Conservation (phyloP, 1,140 invertebrate species). For the Polypedilum vanderplanki region DNA sequence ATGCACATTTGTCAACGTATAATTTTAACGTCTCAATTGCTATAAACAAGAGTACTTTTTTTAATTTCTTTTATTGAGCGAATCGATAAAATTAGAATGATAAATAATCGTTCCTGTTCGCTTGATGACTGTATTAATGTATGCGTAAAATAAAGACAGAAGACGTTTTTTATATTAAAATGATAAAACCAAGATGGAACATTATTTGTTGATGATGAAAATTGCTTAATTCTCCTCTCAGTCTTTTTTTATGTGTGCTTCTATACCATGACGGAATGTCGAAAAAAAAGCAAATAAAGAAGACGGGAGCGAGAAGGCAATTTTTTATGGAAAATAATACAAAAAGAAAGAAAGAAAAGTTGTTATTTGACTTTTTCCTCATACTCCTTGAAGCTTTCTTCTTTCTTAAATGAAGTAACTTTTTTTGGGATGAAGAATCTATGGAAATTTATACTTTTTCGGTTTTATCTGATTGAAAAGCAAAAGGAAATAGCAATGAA, state of each 20-base stretch:
- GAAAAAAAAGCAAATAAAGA: constrained; percentile 9
- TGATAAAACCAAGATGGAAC: background rate
- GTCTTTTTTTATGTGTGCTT: too few relatives aligned
- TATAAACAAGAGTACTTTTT: background rate
- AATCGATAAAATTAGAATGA: background rate
- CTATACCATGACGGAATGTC: background rate
- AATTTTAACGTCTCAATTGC: background rate
- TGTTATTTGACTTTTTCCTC: background rate
- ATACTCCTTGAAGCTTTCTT: background rate
- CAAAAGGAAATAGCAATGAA: background rate
- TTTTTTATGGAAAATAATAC: background rate
- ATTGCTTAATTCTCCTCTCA: background rate
- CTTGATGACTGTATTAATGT: background rate
- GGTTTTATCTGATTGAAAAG: constrained; percentile 5
- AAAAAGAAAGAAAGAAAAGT: constrained; percentile 13
- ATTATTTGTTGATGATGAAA: constrained; percentile 9
- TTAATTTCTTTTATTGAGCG: background rate
- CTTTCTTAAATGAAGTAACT: background rate
- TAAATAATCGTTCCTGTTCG: background rate
- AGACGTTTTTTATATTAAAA: background rate
- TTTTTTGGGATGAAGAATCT: background rate
- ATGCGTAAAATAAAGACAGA: constrained; percentile 13
- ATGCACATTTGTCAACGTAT: constrained; percentile 7
- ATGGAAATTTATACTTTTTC: constrained; percentile 15
- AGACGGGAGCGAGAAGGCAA: background rate